Percentiles rank a stretch among this genome's conserved stretches.
These are phyloP conservation scores for Pogona vitticeps DNA, from an alignment of 2,113 vertebrate species.

Conservation along the genomic window DNA sequence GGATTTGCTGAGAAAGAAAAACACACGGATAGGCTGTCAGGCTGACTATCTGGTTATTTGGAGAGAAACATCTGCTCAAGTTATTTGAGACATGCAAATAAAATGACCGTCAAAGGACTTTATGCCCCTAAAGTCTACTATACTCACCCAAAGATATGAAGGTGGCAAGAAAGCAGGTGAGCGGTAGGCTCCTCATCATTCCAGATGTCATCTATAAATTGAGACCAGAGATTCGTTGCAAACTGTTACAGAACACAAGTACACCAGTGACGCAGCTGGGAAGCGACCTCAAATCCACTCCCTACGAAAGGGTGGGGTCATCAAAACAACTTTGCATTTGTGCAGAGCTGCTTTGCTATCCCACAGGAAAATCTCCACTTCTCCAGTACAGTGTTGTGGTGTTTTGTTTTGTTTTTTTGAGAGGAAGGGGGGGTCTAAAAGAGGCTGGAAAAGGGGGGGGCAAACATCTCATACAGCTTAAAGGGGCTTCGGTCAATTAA, in stretches of 20 bases:
- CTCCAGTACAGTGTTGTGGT: no score
- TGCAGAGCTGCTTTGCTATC: no score
- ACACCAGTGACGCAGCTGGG: not conserved
- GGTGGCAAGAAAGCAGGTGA: not conserved
- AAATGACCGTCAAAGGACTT: not conserved
- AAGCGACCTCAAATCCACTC: not conserved
- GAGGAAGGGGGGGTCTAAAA: not conserved
- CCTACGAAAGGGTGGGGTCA: not conserved
- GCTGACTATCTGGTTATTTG: not conserved
- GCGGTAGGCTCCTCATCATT: not conserved
- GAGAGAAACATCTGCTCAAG: not conserved
- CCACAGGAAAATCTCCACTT: not conserved
- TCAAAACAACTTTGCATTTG: not conserved
- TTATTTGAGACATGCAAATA: not conserved
- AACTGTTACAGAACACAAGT: not conserved
- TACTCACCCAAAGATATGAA: conserved; percentile 5
- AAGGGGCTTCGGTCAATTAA: not conserved
- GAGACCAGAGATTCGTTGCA: not conserved
- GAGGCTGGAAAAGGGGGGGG: no score
- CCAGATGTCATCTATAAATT: no score
- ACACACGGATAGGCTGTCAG: no score
- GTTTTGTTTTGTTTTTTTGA: no score
- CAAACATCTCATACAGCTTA: not conserved
- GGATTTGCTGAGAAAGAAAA: not conserved
- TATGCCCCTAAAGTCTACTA: not conserved